Evolutionary conservation across 1,140 invertebrate genomes (phyloP), one percentile per base, ranked within the genome.

Genomic region (Chelonus insularis): DNA sequence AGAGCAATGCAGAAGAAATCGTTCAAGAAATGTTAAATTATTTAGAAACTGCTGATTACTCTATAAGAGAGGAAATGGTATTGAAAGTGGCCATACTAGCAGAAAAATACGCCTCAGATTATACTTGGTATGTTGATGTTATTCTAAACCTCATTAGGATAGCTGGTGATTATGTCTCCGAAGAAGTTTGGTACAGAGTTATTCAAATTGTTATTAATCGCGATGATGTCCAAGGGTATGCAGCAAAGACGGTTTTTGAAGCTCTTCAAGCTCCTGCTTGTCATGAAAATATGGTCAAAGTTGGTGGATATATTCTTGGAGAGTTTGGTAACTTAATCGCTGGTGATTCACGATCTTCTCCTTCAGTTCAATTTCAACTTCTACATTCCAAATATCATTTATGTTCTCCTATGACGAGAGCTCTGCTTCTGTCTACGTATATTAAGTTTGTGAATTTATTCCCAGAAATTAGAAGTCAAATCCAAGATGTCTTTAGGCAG

Each of bases 261-360:
- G 94, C 97, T 63, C 81, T 99, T 47, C 96, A 98, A 86, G 96
- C 96, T 41, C 95, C 96, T 21, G 96, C 97, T 48, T 99, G 97
- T 77, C 98, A 99, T 82, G 98, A 99, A 84, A 99, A 99, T 80
- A 99, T 99, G 97, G 97, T 99, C 0, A 99, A 99, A 88, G 98
- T 99, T 43, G 97, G 97, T 54, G 98, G 97, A 21, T 99, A 99
- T 71, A 99, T 99, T 71, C 85, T 99, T 39, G 98, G 98, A 57
- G 98, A 99, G 84, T 99, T 99, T 85, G 98, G 98, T 23, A 99
- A 99, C 84, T 86, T 99, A 18, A 99, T 99, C 76, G 97, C 98
- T 68, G 97, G 97, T 8, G 98, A 99, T 83, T 92, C 95, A 57
- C 86, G 97, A 52, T 99, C 97, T 36, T 96, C 96, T 59, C 96